Conservation (phyloP, 2,113 vertebrate genomes). For the Gopherus flavomarginatus region DNA sequence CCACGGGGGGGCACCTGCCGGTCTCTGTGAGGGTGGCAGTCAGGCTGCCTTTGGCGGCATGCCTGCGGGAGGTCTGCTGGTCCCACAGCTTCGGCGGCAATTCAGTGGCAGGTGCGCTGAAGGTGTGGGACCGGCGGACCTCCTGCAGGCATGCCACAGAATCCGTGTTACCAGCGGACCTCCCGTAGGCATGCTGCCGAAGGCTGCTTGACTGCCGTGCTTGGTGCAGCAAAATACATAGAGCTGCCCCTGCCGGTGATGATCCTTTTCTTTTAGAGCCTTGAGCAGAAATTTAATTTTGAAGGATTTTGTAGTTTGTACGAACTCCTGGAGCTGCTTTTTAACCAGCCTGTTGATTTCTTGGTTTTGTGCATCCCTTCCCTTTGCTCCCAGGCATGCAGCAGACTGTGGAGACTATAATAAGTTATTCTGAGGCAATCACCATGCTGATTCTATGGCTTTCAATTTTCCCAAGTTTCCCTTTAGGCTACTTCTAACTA, state of each 20-base stretch:
- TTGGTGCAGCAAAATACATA: too few species aligned
- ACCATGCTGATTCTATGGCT: constrained; percentile 39
- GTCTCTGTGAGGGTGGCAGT: too few species aligned
- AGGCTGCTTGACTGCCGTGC: too few species aligned
- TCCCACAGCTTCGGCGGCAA: too few species aligned
- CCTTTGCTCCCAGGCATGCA: constrained; percentile 41
- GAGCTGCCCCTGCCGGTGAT: background rate
- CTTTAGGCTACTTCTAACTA: constrained; percentile 67
- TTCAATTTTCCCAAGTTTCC: constrained; percentile 67
- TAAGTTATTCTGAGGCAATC: constrained; percentile 63
- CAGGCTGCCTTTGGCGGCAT: too few species aligned
- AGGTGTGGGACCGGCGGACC: too few species aligned
- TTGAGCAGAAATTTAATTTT: background rate
- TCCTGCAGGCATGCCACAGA: too few species aligned
- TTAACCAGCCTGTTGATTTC: background rate
- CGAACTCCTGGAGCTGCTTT: constrained; percentile 3
- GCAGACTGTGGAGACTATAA: background rate
- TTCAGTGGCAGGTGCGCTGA: too few species aligned
- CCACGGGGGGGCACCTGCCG: too few species aligned
- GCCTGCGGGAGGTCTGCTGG: too few species aligned
- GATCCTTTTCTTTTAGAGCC: background rate
- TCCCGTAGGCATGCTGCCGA: too few species aligned
- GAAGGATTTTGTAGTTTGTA: background rate
- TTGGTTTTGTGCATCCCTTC: constrained; percentile 26
- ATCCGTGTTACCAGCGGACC: too few species aligned